phyloP scores from a whole-genome alignment of 2,797 vertebrate species.

The Parambassis ranga region DNA sequence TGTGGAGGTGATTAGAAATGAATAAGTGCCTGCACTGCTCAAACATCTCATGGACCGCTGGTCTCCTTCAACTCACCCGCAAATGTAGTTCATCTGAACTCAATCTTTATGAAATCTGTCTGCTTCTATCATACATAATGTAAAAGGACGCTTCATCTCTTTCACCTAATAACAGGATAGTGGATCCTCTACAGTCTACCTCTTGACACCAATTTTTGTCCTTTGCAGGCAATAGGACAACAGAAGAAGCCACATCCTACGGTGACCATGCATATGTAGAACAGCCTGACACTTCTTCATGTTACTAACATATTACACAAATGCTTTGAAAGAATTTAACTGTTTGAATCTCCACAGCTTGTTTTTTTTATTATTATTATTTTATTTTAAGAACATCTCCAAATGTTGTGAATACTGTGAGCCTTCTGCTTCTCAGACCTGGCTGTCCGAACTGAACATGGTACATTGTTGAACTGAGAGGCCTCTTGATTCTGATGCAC shows the following conservation, averaged over 20 bases:
- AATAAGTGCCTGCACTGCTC: not conserved
- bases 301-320: constrained; percentile 1
- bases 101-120: not conserved
- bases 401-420: constrained; percentile 54
- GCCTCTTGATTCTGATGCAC: constrained; percentile 75
- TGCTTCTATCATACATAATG: constrained; percentile 8
- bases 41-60: constrained; percentile 5
- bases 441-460: constrained; percentile 29
- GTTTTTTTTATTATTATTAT: not conserved
- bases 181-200: constrained; percentile 69
- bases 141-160: constrained; percentile 1
- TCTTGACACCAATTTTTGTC: constrained; percentile 68
- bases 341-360: constrained; percentile 8
- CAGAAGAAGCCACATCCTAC: constrained; percentile 13
- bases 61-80: not conserved
- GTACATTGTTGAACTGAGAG: constrained; percentile 59
- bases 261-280: constrained; percentile 9
- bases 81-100: not conserved
- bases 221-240: constrained; percentile 75
- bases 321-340: constrained; percentile 18
- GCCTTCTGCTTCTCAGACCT: constrained; percentile 15
- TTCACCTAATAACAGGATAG: constrained; percentile 22
- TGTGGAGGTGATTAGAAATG: constrained; percentile 76
- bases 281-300: constrained; percentile 6
- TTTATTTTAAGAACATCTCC: constrained; percentile 17